Evolutionary conservation across 2,797 vertebrate genomes (phyloP).

Genomic region (Myotis vivesi): DNA sequence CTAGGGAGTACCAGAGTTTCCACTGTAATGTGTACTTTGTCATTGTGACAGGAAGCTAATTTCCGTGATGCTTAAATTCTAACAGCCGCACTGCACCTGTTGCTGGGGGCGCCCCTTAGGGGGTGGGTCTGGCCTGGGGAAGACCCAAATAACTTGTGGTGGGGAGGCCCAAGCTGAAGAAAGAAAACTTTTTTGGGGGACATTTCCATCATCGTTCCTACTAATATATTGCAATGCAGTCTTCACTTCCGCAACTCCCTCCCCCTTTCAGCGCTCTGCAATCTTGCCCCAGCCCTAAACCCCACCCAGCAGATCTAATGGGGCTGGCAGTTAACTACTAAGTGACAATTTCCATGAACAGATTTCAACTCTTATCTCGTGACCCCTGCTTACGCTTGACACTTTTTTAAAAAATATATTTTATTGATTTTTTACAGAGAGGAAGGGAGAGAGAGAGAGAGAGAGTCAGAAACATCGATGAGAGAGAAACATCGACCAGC

Average conservation of each 20-base stretch:
- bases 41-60: background rate
- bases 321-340: background rate
- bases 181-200: background rate
- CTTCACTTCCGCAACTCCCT: slow-evolving; percentile 15
- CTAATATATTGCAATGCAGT: background rate
- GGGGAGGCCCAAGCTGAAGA: background rate
- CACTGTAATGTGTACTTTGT: background rate
- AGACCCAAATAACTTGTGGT: slow-evolving; percentile 18
- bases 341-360: background rate
- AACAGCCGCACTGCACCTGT: slow-evolving; percentile 52
- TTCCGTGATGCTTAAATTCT: background rate
- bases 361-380: background rate
- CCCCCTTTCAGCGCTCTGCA: background rate
- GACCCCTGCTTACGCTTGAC: background rate
- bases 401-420: background rate
- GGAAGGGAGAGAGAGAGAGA: too few species aligned
- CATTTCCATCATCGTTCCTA: slow-evolving; percentile 24
- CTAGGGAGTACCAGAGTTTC: slow-evolving; percentile 3
- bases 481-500: too few species aligned
- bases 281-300: background rate
- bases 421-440: too few species aligned
- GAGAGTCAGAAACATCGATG: too few species aligned
- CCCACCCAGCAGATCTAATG: background rate
- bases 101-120: background rate
- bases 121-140: background rate